phyloP scores from a whole-genome alignment of 2,113 vertebrate species.

The Ramphastos sulfuratus region DNA sequence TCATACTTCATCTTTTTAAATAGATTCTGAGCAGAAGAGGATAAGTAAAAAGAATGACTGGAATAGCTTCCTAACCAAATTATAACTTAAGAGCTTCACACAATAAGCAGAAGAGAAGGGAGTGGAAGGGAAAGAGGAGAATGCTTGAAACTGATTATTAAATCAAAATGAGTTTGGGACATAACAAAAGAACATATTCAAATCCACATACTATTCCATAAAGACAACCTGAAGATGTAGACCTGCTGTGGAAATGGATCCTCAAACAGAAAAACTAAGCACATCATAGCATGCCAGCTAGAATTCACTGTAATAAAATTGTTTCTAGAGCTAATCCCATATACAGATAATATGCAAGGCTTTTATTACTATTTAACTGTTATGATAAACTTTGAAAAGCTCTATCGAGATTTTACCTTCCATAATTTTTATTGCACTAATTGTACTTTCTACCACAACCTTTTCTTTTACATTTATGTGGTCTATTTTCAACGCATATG shows the following conservation, averaged over 20 bases:
- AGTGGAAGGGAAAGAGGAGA: neutral
- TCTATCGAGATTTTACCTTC: neutral
- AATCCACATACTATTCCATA: neutral
- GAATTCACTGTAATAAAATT: neutral
- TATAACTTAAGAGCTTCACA: neutral
- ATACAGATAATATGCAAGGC: neutral
- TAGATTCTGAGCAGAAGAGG: neutral
- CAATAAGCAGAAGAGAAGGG: neutral
- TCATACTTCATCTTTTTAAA: neutral
- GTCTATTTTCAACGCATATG: neutral
- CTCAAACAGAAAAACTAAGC: neutral
- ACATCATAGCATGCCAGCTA: neutral
- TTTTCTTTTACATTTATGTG: neutral
- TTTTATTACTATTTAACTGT: neutral
- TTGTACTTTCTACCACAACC: neutral
- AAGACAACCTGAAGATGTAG: neutral
- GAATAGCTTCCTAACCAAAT: neutral
- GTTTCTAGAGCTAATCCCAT: neutral
- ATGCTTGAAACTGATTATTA: neutral
- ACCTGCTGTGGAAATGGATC: neutral
- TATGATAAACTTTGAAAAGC: neutral
- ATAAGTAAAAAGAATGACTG: neutral
- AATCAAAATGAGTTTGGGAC: neutral
- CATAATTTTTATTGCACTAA: neutral
- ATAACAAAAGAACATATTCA: neutral